Evolutionary conservation across 30 jellyfish, hydroid and myxozoan species (phyloP).

Genomic region (Aurelia aurita complex sp. Pacific): DNA sequence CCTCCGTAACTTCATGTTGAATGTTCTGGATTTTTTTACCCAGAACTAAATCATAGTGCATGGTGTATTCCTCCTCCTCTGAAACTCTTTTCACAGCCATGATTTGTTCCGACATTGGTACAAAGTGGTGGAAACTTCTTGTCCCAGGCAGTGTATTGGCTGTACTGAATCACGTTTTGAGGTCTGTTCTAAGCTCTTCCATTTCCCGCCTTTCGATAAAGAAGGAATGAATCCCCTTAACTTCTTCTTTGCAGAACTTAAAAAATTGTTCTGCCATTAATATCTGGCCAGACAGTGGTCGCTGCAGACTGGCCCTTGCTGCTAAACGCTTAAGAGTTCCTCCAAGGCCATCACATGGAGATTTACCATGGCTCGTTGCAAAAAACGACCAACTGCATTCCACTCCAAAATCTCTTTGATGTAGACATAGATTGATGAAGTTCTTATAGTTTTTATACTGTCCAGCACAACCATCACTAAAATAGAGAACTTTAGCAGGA

Average conservation of each 20-base stretch:
- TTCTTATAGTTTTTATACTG: constrained; percentile 42
- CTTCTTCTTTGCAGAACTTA: constrained; percentile 31
- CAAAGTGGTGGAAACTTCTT: constrained; percentile 50
- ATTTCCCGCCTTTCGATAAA: constrained; percentile 24
- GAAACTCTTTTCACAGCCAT: constrained; percentile 42
- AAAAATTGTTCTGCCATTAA: constrained; percentile 40
- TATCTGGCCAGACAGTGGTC: constrained; percentile 48
- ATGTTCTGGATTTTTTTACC: constrained; percentile 1
- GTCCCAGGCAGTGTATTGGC: constrained; percentile 68
- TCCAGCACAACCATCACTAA: constrained; percentile 64
- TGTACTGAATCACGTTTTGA: constrained; percentile 20
- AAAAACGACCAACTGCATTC: constrained; percentile 9
- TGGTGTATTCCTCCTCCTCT: constrained; percentile 2
- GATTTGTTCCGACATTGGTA: constrained; percentile 10
- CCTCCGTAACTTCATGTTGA: background rate
- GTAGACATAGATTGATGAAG: background rate
- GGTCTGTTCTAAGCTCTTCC: constrained; percentile 20
- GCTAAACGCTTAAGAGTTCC: constrained; percentile 33
- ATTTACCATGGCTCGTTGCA: constrained; percentile 21
- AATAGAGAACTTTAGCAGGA: background rate
- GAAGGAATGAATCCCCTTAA: constrained; percentile 6
- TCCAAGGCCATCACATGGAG: constrained; percentile 43
- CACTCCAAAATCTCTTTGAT: constrained; percentile 3
- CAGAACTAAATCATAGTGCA: background rate
- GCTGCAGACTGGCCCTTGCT: constrained; percentile 76